Evolutionary conservation across 2,888 invertebrate genomes (phyloP).

Genomic region (Cartodere bifasciata): DNA sequence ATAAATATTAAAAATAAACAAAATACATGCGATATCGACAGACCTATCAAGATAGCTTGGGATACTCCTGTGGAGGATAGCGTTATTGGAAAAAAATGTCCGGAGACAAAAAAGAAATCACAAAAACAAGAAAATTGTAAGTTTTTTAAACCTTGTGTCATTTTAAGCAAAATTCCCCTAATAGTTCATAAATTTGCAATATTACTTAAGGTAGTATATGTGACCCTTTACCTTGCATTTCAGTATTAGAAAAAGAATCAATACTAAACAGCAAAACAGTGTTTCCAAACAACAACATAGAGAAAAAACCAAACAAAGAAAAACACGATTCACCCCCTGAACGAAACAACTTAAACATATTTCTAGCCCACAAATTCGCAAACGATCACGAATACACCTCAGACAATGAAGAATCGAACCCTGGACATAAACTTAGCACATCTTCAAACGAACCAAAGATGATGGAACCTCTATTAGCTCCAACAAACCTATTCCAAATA

Average conservation of each 20-base stretch:
- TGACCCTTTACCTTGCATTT: no score
- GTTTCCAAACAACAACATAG: constrained; percentile 36
- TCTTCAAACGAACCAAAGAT: constrained; percentile 3
- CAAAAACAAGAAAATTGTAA: constrained; percentile 3
- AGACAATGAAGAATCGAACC: constrained; percentile 12
- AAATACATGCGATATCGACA: constrained; percentile 10
- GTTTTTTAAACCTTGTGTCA: no score
- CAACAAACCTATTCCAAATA: constrained; percentile 1
- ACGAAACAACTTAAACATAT: constrained; percentile 48
- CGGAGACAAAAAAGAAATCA: constrained; percentile 15
- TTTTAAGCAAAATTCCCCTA: no score
- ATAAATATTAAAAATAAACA: constrained; percentile 19
- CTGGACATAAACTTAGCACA: background rate
- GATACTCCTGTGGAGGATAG: constrained; percentile 21
- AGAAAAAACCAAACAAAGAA: constrained; percentile 4
- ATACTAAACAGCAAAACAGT: constrained; percentile 36
- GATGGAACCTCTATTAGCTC: constrained; percentile 12
- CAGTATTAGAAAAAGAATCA: constrained; percentile 36
- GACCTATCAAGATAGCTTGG: constrained; percentile 24
- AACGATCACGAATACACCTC: constrained; percentile 31
- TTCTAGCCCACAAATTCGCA: constrained; percentile 36
- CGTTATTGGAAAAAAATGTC: constrained; percentile 28
- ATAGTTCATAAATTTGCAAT: no score
- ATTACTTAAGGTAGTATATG: no score
- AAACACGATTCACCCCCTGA: no score